phyloP scores from a whole-genome alignment of 1,140 invertebrate species.

The Achatina immaculata region DNA sequence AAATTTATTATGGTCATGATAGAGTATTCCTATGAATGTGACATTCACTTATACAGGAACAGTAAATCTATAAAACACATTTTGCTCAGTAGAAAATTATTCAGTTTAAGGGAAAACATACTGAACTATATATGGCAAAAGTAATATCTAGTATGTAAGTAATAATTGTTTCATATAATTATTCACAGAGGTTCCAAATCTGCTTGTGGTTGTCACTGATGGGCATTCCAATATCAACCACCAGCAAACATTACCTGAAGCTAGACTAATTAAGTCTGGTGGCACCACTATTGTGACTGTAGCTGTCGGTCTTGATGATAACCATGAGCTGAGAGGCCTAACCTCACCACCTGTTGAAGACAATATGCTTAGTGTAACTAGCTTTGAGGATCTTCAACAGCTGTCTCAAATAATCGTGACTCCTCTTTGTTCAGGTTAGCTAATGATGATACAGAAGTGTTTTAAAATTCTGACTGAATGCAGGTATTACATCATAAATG shows the following conservation, averaged over 20 bases:
- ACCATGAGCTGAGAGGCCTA: constrained; percentile 55
- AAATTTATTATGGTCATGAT: too few species aligned
- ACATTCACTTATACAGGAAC: too few species aligned
- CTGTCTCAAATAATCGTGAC: constrained; percentile 54
- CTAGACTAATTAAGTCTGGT: constrained; percentile 50
- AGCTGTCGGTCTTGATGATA: constrained; percentile 54
- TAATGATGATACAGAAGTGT: too few species aligned
- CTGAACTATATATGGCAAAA: too few species aligned
- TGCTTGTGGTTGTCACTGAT: constrained; percentile 63
- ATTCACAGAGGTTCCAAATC: constrained; percentile 57
- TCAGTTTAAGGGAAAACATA: too few species aligned
- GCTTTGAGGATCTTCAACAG: constrained; percentile 53
- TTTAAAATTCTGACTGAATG: too few species aligned
- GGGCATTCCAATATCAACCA: constrained; percentile 64
- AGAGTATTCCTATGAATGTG: too few species aligned
- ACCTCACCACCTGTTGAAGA: constrained; percentile 58
- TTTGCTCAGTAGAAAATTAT: too few species aligned
- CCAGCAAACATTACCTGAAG: constrained; percentile 60
- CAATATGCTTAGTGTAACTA: constrained; percentile 58
- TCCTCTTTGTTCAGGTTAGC: constrained; percentile 59
- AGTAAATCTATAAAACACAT: too few species aligned
- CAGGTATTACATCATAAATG: too few species aligned
- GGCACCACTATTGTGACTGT: constrained; percentile 64
- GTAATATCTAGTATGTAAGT: too few species aligned
- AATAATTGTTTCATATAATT: too few species aligned